A percentile compares a stretch with the other conserved stretches of the same genome.
These are phyloP conservation scores for Turdus rufiventris DNA, from an alignment of 2,113 vertebrate genomes.

Conservation along the genomic window DNA sequence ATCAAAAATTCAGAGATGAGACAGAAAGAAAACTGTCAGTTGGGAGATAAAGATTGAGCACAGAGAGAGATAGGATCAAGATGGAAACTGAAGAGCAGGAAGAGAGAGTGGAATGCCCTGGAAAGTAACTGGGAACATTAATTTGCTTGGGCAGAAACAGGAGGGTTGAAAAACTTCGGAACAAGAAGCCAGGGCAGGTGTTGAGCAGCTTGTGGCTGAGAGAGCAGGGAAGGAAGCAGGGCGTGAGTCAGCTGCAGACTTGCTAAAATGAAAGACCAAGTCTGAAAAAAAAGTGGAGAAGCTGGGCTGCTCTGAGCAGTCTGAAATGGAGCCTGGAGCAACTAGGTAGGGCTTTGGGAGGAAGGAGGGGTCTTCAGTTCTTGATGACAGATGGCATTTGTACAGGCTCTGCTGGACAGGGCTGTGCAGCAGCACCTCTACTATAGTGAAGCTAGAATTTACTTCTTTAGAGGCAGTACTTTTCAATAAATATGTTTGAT, in stretches of 20 bases:
- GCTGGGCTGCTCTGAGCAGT: not conserved
- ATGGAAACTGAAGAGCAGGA: not conserved
- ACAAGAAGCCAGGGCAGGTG: not conserved
- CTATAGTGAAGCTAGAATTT: not conserved
- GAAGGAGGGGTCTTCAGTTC: not conserved
- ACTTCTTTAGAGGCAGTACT: not conserved
- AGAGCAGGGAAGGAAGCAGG: not conserved
- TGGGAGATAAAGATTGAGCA: conserved; percentile 24
- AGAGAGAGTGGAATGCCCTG: not conserved
- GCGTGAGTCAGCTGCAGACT: not conserved
- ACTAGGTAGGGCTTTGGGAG: not conserved
- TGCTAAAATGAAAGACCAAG: not conserved
- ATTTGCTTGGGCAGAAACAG: not conserved
- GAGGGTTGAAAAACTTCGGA: not conserved
- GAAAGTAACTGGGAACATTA: not conserved
- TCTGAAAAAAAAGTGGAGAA: not conserved
- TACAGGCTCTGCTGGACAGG: not conserved
- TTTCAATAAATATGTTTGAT: not conserved
- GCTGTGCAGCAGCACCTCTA: not conserved
- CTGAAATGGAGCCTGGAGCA: not conserved
- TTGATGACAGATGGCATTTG: not conserved
- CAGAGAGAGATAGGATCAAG: not conserved
- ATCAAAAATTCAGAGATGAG: not conserved
- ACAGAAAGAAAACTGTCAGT: not conserved
- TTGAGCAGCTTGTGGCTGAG: not conserved